These are phyloP conservation scores for Prietella phreatophila DNA, from an alignment of 2,113 vertebrate species.

Conservation along the genomic window DNA sequence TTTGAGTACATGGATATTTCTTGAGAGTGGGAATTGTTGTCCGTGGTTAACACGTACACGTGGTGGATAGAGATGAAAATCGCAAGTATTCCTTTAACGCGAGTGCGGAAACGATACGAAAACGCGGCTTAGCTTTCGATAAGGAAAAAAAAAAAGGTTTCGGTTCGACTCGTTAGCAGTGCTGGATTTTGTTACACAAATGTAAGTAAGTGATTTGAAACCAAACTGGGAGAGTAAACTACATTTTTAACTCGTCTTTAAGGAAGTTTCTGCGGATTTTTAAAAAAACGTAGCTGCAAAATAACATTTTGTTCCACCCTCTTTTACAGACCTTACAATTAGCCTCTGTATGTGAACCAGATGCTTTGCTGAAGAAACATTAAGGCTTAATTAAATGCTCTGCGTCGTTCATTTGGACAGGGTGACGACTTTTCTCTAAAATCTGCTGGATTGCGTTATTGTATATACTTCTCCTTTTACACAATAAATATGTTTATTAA, in stretches of 20 bases:
- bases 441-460: slow-evolving; percentile 11
- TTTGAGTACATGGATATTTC: neutral
- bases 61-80: neutral
- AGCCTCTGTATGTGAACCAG: slow-evolving; percentile 23
- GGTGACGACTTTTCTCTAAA: slow-evolving; percentile 49
- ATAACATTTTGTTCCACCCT: slow-evolving; percentile 25
- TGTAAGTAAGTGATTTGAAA: neutral
- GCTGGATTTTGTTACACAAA: neutral
- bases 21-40: neutral
- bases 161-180: neutral
- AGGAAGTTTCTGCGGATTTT: neutral
- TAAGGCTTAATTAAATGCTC: slow-evolving; percentile 66
- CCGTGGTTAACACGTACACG: neutral
- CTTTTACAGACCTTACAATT: slow-evolving; percentile 3
- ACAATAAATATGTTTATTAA: slow-evolving; percentile 22
- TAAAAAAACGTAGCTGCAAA: neutral
- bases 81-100: neutral
- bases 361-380: slow-evolving; percentile 59
- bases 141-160: neutral
- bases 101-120: neutral
- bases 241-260: neutral
- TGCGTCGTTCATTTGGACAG: slow-evolving; percentile 63
- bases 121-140: neutral
- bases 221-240: neutral
- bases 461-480: slow-evolving; percentile 35